Conservation (phyloP, 2,888 invertebrate genomes). For the Thera obeliscata region DNA sequence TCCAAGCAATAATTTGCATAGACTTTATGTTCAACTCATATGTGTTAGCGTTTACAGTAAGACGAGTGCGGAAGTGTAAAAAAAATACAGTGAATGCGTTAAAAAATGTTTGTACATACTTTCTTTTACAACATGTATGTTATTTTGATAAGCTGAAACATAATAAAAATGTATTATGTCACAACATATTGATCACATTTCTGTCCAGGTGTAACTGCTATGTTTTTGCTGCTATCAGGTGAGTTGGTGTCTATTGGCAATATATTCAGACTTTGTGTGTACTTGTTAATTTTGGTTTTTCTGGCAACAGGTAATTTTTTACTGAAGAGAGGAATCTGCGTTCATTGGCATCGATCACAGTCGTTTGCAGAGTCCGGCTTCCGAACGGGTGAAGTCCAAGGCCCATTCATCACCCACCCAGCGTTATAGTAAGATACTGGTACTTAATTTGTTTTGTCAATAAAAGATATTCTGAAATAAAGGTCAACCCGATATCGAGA, state of each 20-base stretch:
- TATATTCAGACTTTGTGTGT: slow-evolving; percentile 51
- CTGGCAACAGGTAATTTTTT: slow-evolving; percentile 67
- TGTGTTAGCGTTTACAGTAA: slow-evolving; percentile 55
- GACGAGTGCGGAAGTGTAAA: slow-evolving; percentile 72
- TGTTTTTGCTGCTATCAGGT: slow-evolving; percentile 57
- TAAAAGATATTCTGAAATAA: slow-evolving; percentile 65
- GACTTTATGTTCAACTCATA: slow-evolving; percentile 58
- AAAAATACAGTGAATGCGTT: slow-evolving; percentile 66
- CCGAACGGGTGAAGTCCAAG: slow-evolving; percentile 37
- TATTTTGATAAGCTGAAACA: slow-evolving; percentile 69
- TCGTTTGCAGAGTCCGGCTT: slow-evolving; percentile 1
- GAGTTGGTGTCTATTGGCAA: slow-evolving; percentile 67
- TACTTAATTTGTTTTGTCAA: slow-evolving; percentile 80
- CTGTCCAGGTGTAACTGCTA: slow-evolving; percentile 59
- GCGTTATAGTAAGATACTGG: slow-evolving; percentile 80
- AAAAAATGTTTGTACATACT: slow-evolving; percentile 77
- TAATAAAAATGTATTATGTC: slow-evolving; percentile 74
- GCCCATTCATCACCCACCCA: slow-evolving; percentile 52
- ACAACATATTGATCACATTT: slow-evolving; percentile 59
- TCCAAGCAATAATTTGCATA: slow-evolving; percentile 50
- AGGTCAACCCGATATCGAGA: slow-evolving; percentile 57
- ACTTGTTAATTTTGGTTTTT: slow-evolving; percentile 51
- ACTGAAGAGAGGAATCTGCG: slow-evolving; percentile 11
- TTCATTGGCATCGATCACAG: slow-evolving; percentile 8
- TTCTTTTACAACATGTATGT: slow-evolving; percentile 76